A percentile compares a stretch with the other conserved stretches of the same genome.
These are phyloP conservation scores for Myotis myotis DNA, from an alignment of 2,797 vertebrate genomes.

Conservation along the genomic window DNA sequence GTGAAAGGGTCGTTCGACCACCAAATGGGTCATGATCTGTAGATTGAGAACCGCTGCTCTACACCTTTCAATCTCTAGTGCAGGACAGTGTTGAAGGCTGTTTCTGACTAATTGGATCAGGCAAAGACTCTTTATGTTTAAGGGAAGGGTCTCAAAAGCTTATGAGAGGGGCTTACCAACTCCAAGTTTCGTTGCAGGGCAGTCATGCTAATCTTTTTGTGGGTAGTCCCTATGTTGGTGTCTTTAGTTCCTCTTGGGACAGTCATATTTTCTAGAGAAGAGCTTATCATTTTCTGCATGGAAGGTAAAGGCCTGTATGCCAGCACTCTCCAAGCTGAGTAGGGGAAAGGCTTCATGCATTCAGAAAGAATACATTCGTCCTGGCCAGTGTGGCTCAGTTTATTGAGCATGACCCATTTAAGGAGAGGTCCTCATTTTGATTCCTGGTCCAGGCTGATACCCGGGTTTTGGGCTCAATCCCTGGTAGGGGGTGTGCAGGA, in stretches of 20 bases:
- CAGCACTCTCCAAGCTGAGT: background rate
- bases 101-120: too few relatives aligned
- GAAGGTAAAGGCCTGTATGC: background rate
- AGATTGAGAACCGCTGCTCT: too few relatives aligned
- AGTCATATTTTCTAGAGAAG: constrained; percentile 10
- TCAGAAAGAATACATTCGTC: background rate
- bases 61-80: too few relatives aligned
- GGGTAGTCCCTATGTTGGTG: background rate
- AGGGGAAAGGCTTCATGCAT: background rate
- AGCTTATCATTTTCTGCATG: background rate
- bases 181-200: background rate
- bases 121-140: background rate
- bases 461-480: background rate
- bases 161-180: background rate
- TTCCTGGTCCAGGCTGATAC: background rate
- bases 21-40: too few relatives aligned
- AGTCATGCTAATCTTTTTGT: constrained; percentile 8
- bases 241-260: background rate
- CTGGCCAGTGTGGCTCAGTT: background rate
- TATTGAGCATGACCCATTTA: background rate
- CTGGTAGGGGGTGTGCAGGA: background rate
- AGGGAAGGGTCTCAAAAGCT: background rate
- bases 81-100: too few relatives aligned
- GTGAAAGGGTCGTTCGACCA: too few relatives aligned
- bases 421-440: background rate